A percentile compares a stretch with the other conserved stretches of the same genome.
Conservation (phyloP, 2,113 vertebrate species). For the Melanerpes aurifrons region DNA sequence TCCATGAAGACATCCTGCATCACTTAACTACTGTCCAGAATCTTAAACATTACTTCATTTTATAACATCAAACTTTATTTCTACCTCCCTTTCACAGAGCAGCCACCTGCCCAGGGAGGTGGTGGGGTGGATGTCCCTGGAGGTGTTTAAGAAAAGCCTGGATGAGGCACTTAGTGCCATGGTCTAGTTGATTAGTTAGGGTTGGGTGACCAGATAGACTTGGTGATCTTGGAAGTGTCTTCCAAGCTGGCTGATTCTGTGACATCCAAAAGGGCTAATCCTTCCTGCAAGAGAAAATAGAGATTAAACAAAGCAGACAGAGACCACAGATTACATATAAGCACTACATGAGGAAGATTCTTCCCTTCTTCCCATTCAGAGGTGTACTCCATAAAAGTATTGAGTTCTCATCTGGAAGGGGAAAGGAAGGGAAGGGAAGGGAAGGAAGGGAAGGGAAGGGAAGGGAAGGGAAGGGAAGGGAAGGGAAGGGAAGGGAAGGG, state of each 20-base stretch:
- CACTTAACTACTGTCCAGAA: neutral
- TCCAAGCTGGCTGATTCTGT: no score
- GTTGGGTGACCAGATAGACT: no score
- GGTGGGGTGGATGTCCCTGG: no score
- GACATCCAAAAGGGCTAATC: neutral
- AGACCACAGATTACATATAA: neutral
- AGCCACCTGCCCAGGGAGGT: neutral
- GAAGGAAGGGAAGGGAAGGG: no score
- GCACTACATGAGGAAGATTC: neutral
- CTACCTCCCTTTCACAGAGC: neutral
- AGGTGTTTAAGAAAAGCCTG: no score
- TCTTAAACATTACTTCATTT: neutral
- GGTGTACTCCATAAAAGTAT: neutral
- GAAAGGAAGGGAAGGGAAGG: no score
- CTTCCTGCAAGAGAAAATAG: neutral
- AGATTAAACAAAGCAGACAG: neutral
- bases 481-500: no score
- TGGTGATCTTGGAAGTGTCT: no score
- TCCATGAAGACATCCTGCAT: neutral
- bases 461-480: no score
- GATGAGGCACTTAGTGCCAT: no score
- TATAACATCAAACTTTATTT: neutral
- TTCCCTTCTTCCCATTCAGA: slow-evolving; percentile 24
- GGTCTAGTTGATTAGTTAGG: no score
- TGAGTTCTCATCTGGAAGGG: neutral